Base-by-base conservation (phyloP, 2,113 vertebrate species). In the Azemiops feae region DNA sequence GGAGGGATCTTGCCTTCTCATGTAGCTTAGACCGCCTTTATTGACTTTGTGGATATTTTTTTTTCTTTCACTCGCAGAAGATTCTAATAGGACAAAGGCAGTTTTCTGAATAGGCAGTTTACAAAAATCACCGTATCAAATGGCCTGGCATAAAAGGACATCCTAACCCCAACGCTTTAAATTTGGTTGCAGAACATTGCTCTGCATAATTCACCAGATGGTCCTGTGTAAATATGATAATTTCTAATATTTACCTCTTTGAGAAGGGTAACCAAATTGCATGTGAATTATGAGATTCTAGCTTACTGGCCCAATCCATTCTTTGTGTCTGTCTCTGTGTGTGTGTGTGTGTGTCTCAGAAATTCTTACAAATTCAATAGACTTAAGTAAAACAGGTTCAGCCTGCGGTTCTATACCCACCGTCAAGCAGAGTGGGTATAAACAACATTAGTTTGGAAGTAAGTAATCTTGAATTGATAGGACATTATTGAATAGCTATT, bases 61-160 rank as follows among this genome's bases (percentile, higher is more conserved):
- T 94, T 96, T 96, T 97, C 96, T 97, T 96, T 95, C 81, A 86
- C 54, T 92, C 94, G 93, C 89, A 97, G 95, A 94, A 97, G 96
- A 96, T 85, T 89, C 93, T 96, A 96, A 97, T 97, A 95, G 93
- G 95, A 97, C 93, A 81, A 81, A 43, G 74, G 20, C 74, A 43
- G 7, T 81, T 81, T 81, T 81, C 34, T 81, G 74, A 81, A 43
- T 8, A 81, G 74, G 34, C n/a, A 81, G 39, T 81, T 43, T 39
- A 43, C 74, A 43, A 81, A 43, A 81, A 81, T 81, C 34, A 81
- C 34, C 22, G 6, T 39, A 96, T 97, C 95, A 96, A 96, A 95
- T 88, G 88, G 89, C 23, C 93, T 96, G 96, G 96, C 95, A 97
- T 97, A 97, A 43, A 25, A 14, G 54, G 39, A 25, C 88, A 27